These are phyloP conservation scores for Drosophila sp. DNA, from an alignment of 1,140 invertebrate genomes.

Conservation along the genomic window DNA sequence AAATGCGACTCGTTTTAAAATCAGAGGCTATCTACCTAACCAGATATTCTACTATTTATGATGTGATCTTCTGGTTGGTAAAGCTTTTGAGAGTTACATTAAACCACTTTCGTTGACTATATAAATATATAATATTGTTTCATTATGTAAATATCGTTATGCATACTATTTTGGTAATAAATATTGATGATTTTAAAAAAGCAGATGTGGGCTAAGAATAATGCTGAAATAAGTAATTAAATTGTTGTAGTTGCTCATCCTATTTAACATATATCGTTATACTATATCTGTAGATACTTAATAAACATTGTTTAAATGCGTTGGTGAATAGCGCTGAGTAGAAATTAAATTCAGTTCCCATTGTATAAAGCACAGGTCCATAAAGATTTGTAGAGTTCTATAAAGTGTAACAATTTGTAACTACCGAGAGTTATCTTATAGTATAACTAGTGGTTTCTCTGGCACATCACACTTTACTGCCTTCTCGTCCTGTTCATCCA, in stretches of 20 bases:
- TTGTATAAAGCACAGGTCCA: conserved; percentile 58
- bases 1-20: conserved; percentile 57
- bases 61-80: conserved; percentile 39
- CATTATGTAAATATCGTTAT: conserved; percentile 10
- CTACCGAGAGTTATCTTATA: conserved; percentile 46
- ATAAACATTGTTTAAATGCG: conserved; percentile 60
- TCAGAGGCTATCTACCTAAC: conserved; percentile 56
- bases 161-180: conserved; percentile 20
- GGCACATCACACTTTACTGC: conserved; percentile 75
- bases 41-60: conserved; percentile 5
- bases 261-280: conserved; percentile 14
- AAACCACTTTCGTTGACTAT: conserved; percentile 14
- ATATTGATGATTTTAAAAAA: background rate
- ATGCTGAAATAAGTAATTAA: conserved; percentile 8
- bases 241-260: conserved; percentile 21
- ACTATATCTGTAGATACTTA: conserved; percentile 27
- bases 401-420: background rate
- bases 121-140: conserved; percentile 14
- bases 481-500: conserved; percentile 72
- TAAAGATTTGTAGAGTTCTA: conserved; percentile 58
- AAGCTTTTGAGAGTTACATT: conserved; percentile 48
- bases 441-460: conserved; percentile 77
- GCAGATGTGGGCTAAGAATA: conserved; percentile 4
- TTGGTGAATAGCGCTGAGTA: conserved; percentile 49
- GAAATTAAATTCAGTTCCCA: conserved; percentile 70